phyloP scores from a whole-genome alignment of 1,140 invertebrate genomes.

The Glossosoma conforme region DNA sequence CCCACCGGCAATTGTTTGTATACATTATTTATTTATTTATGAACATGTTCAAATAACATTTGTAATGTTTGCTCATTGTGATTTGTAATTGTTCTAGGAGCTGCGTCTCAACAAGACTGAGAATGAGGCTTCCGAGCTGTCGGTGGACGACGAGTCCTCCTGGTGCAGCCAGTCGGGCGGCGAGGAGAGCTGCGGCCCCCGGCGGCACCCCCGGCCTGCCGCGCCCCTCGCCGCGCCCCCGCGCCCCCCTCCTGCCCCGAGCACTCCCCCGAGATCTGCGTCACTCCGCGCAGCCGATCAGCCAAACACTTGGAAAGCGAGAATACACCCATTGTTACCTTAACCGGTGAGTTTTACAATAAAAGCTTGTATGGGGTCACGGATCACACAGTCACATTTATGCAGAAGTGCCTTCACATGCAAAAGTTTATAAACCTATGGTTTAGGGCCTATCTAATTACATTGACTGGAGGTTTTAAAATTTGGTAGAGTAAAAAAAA shows the following conservation, averaged over 20 bases:
- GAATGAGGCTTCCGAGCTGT: slow-evolving; percentile 44
- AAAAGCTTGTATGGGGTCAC: no score
- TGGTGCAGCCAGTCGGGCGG: slow-evolving; percentile 40
- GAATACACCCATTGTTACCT: no score
- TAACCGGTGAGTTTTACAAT: no score
- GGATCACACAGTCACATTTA: no score
- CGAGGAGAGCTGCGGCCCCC: slow-evolving; percentile 21
- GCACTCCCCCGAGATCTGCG: no score
- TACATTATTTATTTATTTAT: slow-evolving; percentile 1
- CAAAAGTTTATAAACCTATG: no score
- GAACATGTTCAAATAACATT: no score
- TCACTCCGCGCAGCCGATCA: background rate
- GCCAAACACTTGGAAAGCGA: background rate
- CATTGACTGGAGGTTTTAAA: no score
- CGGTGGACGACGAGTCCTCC: slow-evolving; percentile 40
- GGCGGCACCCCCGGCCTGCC: background rate
- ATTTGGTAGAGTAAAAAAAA: no score
- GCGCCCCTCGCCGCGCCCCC: background rate
- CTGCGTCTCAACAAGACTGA: slow-evolving; percentile 37
- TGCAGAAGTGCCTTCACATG: no score
- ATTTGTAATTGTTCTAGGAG: slow-evolving; percentile 34
- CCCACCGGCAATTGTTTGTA: no score
- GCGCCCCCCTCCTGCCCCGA: background rate
- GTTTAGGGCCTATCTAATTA: no score
- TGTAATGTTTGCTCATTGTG: background rate